A percentile compares a stretch with the other conserved stretches of the same genome.
These are phyloP conservation scores for Tipula vernalis DNA, from an alignment of 2,888 invertebrate species.

Conservation along the genomic window DNA sequence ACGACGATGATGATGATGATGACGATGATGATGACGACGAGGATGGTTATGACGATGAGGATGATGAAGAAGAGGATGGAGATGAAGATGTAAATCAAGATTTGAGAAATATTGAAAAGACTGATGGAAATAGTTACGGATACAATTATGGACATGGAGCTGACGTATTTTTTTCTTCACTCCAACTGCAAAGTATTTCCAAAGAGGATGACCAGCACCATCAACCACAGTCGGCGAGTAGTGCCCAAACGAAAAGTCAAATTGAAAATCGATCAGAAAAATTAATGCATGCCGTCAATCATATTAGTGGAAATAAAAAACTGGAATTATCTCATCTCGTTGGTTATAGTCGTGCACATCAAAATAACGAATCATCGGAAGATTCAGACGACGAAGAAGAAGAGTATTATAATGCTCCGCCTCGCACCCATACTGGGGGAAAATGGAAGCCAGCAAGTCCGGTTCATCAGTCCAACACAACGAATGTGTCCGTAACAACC, in stretches of 20 bases:
- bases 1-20: slow-evolving; percentile 30
- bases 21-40: slow-evolving; percentile 20
- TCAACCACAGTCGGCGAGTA: slow-evolving; percentile 17
- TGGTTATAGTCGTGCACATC: neutral
- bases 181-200: slow-evolving; percentile 66
- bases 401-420: slow-evolving; percentile 30
- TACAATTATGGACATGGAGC: slow-evolving; percentile 54
- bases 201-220: slow-evolving; percentile 25
- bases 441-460: slow-evolving; percentile 59
- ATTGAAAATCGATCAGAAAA: slow-evolving; percentile 28
- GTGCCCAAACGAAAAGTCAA: slow-evolving; percentile 21
- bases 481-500: slow-evolving; percentile 10
- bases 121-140: slow-evolving; percentile 32
- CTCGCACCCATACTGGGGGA: slow-evolving; percentile 46
- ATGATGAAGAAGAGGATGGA: slow-evolving; percentile 16
- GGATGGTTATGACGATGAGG: neutral
- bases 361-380: slow-evolving; percentile 19
- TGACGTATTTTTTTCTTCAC: slow-evolving; percentile 74
- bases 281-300: slow-evolving; percentile 51
- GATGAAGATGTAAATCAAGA: slow-evolving; percentile 14
- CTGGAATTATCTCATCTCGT: slow-evolving; percentile 24
- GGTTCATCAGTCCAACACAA: slow-evolving; percentile 22
- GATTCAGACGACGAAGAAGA: slow-evolving; percentile 36
- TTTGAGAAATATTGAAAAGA: slow-evolving; percentile 20
- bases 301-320: slow-evolving; percentile 46